Evolutionary conservation across 37 sponge, comb jelly and placozoan species (phyloP).

Genomic region (Corticium candelabrum): DNA sequence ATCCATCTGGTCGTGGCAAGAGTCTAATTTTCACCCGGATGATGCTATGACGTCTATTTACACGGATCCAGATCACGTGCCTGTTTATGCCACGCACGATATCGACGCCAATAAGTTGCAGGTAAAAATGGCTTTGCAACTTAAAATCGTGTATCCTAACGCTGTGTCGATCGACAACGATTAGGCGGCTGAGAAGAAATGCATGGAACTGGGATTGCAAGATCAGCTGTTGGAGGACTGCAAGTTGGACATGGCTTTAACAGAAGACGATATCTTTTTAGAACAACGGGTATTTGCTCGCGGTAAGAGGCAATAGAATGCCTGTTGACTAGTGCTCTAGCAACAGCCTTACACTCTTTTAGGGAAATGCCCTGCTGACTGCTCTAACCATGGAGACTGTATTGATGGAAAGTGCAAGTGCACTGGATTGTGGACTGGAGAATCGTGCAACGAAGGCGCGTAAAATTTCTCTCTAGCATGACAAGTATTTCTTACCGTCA

Average conservation of each 20-base stretch:
- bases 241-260: not conserved
- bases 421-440: not conserved
- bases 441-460: not conserved
- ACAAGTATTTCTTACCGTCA: not conserved
- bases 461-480: not conserved
- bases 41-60: not conserved
- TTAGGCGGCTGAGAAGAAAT: not conserved
- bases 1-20: not conserved
- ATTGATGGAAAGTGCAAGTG: not conserved
- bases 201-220: not conserved
- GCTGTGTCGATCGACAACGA: not conserved
- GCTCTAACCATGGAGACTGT: not conserved
- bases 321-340: no score
- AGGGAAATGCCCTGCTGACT: not conserved
- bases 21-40: not conserved
- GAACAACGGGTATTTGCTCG: not conserved
- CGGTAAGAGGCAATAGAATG: no score
- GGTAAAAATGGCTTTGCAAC: not conserved
- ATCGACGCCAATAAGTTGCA: not conserved
- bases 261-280: not conserved
- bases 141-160: not conserved
- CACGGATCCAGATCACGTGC: not conserved
- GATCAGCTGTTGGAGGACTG: not conserved
- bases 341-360: not conserved
- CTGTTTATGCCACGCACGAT: not conserved